Base-by-base conservation (phyloP, 2,888 invertebrate genomes). In the Heliconius erato region DNA sequence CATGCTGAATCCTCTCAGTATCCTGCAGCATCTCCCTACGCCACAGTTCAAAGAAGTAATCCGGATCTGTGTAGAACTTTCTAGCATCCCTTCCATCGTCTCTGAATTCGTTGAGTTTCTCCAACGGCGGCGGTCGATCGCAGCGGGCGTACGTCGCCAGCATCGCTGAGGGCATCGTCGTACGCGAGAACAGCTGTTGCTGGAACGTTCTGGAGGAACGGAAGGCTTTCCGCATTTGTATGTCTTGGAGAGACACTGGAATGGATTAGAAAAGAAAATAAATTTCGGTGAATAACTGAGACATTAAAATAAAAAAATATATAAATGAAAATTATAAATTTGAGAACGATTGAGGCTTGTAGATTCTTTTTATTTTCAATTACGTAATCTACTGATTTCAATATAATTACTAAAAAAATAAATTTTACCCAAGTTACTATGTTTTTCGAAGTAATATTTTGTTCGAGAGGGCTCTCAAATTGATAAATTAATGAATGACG, bases 11-110 rank as follows among this genome's bases (percentile, higher is more conserved):
- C 89, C 98, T 97, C 94, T 99, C 99, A 0, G 99, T 99, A 90
- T 99, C 99, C 92, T 99, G 99, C 87, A 99, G 96, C 98, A 99
- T 99, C 94, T 99, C 99, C 89, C 99, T 97, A 85, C 99, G 97
- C 99, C 99, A 99, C 85, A 99, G 96, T 92, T 99, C 99, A 96
- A 99, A 99, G 98, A 99, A 99, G 97, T 99, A 99, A 89, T 98
- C 98, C 1, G 99, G 99, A 96, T 99, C 99, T 0, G 99, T 99
- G 94, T 99, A 99, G 96, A 99, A 99, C 95, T 99, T 99, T 88
- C 99, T 97, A 78, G 99, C 99, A 91, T 99, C 99, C 88, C 99
- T 98, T n/a, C 99, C 99, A 92, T 99, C 99, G 92, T 99, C 99
- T 84, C 99, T 97, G 96, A 99, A 99, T 89, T 98, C 97, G 96